A percentile compares a stretch with the other conserved stretches of the same genome.
phyloP scores from a whole-genome alignment of 1,140 invertebrate genomes.

The Venturia canescens region DNA sequence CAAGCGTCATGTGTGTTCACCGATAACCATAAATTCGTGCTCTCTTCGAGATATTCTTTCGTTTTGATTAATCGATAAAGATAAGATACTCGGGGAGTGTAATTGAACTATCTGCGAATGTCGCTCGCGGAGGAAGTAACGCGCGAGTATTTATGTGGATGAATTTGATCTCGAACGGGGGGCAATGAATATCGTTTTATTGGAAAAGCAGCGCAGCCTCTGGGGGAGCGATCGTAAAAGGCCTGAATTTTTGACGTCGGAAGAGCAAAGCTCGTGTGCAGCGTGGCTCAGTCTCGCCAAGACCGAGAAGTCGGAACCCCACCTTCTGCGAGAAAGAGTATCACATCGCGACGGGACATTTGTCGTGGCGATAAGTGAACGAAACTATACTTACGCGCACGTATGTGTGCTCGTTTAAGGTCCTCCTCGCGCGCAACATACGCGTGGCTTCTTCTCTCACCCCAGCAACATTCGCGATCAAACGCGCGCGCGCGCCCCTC shows the following conservation, averaged over 20 bases:
- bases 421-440: neutral
- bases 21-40: neutral
- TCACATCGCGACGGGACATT: slow-evolving; percentile 27
- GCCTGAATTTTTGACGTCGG: slow-evolving; percentile 4
- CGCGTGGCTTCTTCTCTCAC: slow-evolving; percentile 21
- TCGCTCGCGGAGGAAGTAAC: neutral
- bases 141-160: neutral
- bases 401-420: neutral
- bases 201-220: neutral
- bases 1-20: neutral
- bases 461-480: neutral
- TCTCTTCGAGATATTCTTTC: neutral
- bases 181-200: neutral
- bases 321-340: slow-evolving; percentile 6
- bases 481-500: slow-evolving; percentile 13
- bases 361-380: slow-evolving; percentile 35
- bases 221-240: neutral
- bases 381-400: neutral
- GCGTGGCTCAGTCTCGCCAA: neutral
- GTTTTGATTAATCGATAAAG: neutral
- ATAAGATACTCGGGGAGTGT: neutral
- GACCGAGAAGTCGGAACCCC: neutral
- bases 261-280: neutral
- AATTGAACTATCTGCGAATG: neutral
- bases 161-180: neutral